Percentiles rank a stretch among this genome's conserved stretches.
Evolutionary conservation across 2,113 vertebrate species (phyloP).

Genomic region (Pachycephala philippinensis): DNA sequence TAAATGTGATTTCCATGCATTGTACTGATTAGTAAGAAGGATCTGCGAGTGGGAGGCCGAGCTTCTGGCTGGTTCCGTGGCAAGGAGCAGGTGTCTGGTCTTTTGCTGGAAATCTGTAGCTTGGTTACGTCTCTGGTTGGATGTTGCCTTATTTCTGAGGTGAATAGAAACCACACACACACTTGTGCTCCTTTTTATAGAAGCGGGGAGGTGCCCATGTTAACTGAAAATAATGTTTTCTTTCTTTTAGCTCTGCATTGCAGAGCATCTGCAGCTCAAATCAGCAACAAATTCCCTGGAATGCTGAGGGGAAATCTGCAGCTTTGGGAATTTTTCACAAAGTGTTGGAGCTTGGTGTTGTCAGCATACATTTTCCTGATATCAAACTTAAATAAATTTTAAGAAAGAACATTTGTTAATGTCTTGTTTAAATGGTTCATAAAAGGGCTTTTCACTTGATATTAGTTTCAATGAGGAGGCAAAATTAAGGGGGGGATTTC

Average conservation of each 20-base stretch:
- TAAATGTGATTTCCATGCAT: not conserved
- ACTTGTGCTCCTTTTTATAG: not conserved
- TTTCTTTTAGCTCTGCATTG: not conserved
- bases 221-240: not conserved
- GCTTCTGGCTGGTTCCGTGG: not conserved
- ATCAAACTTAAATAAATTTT: not conserved
- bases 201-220: not conserved
- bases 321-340: not conserved
- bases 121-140: not conserved
- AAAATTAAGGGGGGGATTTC: not conserved
- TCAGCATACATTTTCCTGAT: not conserved
- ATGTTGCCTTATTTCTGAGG: not conserved
- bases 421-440: not conserved
- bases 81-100: not conserved
- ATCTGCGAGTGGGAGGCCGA: not conserved
- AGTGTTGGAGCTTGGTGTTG: not conserved
- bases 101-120: not conserved
- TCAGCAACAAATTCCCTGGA: not conserved
- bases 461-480: not conserved
- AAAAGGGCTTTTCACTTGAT: not conserved
- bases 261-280: constrained; percentile 21
- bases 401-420: not conserved
- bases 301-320: not conserved
- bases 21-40: not conserved
- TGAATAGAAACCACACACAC: not conserved